phyloP scores from a whole-genome alignment of 2,888 invertebrate genomes.

The Stramonita haemastoma region DNA sequence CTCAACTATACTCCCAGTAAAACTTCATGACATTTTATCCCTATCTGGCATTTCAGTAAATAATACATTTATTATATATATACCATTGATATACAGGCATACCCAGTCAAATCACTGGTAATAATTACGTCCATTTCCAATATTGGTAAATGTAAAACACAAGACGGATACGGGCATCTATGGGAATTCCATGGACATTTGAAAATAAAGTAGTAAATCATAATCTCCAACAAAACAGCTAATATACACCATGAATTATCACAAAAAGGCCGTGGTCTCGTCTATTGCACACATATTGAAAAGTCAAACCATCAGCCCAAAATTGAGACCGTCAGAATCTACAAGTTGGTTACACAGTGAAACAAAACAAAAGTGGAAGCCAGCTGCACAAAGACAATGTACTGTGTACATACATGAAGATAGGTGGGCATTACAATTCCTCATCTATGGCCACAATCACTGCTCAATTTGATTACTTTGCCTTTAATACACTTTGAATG shows the following conservation, averaged over 20 bases:
- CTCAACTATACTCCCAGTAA: no score
- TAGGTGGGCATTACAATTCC: neutral
- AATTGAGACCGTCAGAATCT: no score
- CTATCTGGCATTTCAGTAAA: no score
- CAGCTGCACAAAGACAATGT: neutral
- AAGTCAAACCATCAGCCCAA: neutral
- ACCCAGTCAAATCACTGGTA: no score
- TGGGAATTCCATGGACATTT: neutral
- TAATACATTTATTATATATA: no score
- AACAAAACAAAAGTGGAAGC: neutral
- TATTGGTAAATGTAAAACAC: neutral
- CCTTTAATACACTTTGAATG: no score
- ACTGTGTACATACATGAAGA: neutral
- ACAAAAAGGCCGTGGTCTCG: neutral
- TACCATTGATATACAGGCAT: no score
- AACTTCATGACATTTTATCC: no score
- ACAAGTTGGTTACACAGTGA: no score
- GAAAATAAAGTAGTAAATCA: conserved; percentile 15
- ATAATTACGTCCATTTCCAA: no score
- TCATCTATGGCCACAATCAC: neutral
- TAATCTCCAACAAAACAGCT: neutral
- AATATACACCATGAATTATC: neutral
- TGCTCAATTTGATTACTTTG: no score
- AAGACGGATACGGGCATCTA: neutral
- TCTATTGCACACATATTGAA: conserved; percentile 1